These are phyloP conservation scores for Helostoma temminkii DNA, from an alignment of 2,797 vertebrate genomes.

Conservation along the genomic window DNA sequence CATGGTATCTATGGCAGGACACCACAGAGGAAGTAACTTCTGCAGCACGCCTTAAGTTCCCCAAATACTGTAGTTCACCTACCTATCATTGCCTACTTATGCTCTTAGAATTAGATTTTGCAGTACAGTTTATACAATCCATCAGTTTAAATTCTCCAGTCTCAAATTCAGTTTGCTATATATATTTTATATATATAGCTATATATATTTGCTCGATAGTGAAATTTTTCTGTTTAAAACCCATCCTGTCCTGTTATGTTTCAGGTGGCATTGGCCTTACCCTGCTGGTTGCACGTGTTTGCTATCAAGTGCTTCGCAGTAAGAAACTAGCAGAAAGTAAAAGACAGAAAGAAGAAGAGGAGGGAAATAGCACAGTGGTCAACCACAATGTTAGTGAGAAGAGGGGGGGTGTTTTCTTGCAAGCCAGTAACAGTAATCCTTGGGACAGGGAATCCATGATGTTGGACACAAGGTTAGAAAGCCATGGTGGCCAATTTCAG, in stretches of 20 bases:
- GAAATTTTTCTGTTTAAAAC: background rate
- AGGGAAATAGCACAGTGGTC: slow-evolving; percentile 16
- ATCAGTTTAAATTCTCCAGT: background rate
- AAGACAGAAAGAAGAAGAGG: slow-evolving; percentile 44
- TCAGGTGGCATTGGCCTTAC: slow-evolving; percentile 82
- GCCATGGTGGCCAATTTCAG: slow-evolving; percentile 22
- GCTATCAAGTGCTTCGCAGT: slow-evolving; percentile 77
- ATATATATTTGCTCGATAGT: too few relatives aligned
- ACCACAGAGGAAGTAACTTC: too few relatives aligned
- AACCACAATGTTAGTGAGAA: slow-evolving; percentile 64
- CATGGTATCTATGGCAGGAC: too few relatives aligned
- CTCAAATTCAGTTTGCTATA: background rate
- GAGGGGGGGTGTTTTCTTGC: slow-evolving; percentile 68
- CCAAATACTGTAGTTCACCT: background rate
- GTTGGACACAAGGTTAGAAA: slow-evolving; percentile 17
- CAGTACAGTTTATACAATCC: background rate
- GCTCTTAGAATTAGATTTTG: background rate
- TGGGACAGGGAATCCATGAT: slow-evolving; percentile 52
- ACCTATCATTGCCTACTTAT: background rate
- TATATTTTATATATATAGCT: too few relatives aligned
- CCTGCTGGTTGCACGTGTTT: slow-evolving; percentile 81
- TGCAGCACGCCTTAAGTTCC: too few relatives aligned
- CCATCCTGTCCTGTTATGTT: slow-evolving; percentile 22
- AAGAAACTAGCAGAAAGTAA: slow-evolving; percentile 49
- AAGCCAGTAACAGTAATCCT: slow-evolving; percentile 61